These are phyloP conservation scores for Acrobasis suavella DNA, from an alignment of 2,888 invertebrate species.

Conservation along the genomic window DNA sequence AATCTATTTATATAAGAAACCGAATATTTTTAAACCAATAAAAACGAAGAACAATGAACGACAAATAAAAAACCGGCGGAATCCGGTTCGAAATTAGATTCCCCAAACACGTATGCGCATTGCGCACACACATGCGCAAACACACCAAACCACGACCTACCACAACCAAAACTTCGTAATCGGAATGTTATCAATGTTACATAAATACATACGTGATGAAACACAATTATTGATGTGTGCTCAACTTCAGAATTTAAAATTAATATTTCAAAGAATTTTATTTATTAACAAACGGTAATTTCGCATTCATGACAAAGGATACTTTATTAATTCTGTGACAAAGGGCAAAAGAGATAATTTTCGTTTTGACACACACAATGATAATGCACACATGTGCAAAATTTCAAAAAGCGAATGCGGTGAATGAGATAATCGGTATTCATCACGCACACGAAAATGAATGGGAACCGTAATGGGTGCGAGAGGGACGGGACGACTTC, in stretches of 20 bases:
- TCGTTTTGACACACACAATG: slow-evolving; percentile 63
- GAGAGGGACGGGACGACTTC: slow-evolving; percentile 59
- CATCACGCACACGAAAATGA: slow-evolving; percentile 75
- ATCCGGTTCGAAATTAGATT: slow-evolving; percentile 66
- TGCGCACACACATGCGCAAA: slow-evolving; percentile 38
- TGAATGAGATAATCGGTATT: slow-evolving; percentile 77
- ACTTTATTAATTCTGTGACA: no score
- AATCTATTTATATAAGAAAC: not conserved
- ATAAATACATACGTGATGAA: slow-evolving; percentile 48
- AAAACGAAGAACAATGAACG: slow-evolving; percentile 30
- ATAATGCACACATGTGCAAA: slow-evolving; percentile 55
- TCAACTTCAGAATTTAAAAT: slow-evolving; percentile 49
- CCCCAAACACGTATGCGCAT: slow-evolving; percentile 58
- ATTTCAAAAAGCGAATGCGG: slow-evolving; percentile 66
- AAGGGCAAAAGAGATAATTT: slow-evolving; percentile 66
- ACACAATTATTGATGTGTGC: slow-evolving; percentile 39
- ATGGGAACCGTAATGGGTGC: slow-evolving; percentile 52
- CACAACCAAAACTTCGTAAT: slow-evolving; percentile 47
- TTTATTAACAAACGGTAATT: slow-evolving; percentile 57
- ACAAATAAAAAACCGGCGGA: slow-evolving; percentile 45
- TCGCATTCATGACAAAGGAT: slow-evolving; percentile 60
- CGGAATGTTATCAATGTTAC: slow-evolving; percentile 46
- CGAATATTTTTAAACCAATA: slow-evolving; percentile 22
- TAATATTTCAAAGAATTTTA: slow-evolving; percentile 61
- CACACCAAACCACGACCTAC: slow-evolving; percentile 61